These are phyloP conservation scores for Morinoia aosen DNA, from an alignment of 2,888 invertebrate species.

Conservation along the genomic window DNA sequence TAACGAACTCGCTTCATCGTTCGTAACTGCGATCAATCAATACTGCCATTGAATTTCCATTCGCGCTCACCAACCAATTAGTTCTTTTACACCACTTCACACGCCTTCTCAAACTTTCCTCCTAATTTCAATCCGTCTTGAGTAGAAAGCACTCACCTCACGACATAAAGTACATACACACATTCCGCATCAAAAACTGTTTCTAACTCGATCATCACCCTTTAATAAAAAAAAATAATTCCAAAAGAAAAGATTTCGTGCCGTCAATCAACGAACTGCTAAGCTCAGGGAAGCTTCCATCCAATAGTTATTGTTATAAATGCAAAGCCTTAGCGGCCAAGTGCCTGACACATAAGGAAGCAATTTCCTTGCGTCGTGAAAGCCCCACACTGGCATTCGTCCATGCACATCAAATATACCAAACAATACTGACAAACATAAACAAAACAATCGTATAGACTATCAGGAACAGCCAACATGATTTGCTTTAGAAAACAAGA, in stretches of 20 bases:
- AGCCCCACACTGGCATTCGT: slow-evolving; percentile 57
- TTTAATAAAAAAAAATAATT: not conserved
- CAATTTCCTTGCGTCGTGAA: slow-evolving; percentile 62
- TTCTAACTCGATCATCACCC: not conserved
- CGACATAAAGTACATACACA: not conserved
- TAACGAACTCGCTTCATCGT: not conserved
- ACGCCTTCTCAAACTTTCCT: not conserved
- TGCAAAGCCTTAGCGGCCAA: slow-evolving; percentile 46
- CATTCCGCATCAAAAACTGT: not conserved
- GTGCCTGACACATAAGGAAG: slow-evolving; percentile 58
- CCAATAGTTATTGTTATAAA: slow-evolving; percentile 33
- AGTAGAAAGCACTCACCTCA: not conserved
- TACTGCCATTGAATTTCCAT: slow-evolving; percentile 34
- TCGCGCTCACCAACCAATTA: not conserved
- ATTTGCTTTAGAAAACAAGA: slow-evolving; percentile 66
- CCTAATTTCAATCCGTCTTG: not conserved
- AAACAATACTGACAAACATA: slow-evolving; percentile 68
- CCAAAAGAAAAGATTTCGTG: not conserved
- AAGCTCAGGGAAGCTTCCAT: slow-evolving; percentile 56
- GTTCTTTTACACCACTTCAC: not conserved
- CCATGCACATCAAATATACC: slow-evolving; percentile 66
- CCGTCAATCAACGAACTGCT: slow-evolving; percentile 52
- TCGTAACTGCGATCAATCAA: slow-evolving; percentile 23
- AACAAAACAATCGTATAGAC: slow-evolving; percentile 67
- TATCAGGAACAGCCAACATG: slow-evolving; percentile 68